Conservation (phyloP, 2,113 vertebrate species). For the Trinectes maculatus region DNA sequence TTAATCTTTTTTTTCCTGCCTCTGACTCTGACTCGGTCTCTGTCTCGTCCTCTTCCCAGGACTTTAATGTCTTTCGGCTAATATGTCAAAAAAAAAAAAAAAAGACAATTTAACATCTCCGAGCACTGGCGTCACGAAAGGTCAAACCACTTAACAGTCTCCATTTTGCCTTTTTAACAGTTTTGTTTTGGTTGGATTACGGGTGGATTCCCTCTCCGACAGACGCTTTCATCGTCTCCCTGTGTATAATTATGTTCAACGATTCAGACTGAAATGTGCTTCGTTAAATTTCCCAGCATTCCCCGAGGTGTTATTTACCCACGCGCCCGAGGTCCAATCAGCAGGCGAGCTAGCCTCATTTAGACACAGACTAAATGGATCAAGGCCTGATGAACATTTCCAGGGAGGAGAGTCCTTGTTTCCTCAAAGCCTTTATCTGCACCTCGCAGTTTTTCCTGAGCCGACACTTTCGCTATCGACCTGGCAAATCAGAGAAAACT, state of each 20-base stretch:
- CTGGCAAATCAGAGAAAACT: slow-evolving; percentile 40
- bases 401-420: slow-evolving; percentile 63
- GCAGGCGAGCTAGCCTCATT: slow-evolving; percentile 55
- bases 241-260: slow-evolving; percentile 40
- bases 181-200: slow-evolving; percentile 62
- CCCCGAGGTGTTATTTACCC: slow-evolving; percentile 59
- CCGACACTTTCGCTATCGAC: slow-evolving; percentile 48
- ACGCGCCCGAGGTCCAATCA: slow-evolving; percentile 47
- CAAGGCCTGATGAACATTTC: slow-evolving; percentile 54
- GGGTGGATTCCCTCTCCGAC: slow-evolving; percentile 57
- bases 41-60: slow-evolving; percentile 26
- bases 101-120: slow-evolving; percentile 27
- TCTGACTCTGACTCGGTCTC: not conserved
- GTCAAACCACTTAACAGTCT: slow-evolving; percentile 57
- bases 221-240: slow-evolving; percentile 45
- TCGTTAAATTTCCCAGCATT: slow-evolving; percentile 45
- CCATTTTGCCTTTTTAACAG: slow-evolving; percentile 31
- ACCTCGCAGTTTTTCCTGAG: slow-evolving; percentile 72
- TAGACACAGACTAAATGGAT: slow-evolving; percentile 49
- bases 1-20: slow-evolving; percentile 47
- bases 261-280: slow-evolving; percentile 49
- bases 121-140: slow-evolving; percentile 17
- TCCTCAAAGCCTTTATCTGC: slow-evolving; percentile 71
- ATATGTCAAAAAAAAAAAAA: slow-evolving; percentile 34
- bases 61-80: slow-evolving; percentile 42